phyloP scores from a whole-genome alignment of 2,113 vertebrate species.

The Pachyramphus minor region DNA sequence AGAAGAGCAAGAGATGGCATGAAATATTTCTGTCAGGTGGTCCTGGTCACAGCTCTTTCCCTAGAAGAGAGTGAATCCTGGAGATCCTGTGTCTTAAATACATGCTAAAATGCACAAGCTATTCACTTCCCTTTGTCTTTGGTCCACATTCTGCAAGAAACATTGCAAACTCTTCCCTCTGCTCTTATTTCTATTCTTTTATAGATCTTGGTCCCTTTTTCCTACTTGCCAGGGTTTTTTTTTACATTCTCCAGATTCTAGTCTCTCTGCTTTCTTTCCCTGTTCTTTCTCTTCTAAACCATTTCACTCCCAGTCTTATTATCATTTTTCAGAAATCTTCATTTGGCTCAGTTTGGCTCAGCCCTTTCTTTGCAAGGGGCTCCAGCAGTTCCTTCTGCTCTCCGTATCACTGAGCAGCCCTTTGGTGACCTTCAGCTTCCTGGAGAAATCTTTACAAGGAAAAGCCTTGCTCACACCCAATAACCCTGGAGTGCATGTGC shows the following conservation, averaged over 20 bases:
- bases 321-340: background rate
- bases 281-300: background rate
- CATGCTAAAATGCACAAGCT: background rate
- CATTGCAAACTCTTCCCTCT: background rate
- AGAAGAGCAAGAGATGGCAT: background rate
- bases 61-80: background rate
- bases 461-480: background rate
- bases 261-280: background rate
- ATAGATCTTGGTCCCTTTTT: background rate
- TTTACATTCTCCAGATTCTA: background rate
- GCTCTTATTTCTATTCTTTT: background rate
- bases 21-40: background rate
- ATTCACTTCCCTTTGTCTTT: background rate
- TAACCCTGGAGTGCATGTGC: background rate
- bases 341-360: background rate
- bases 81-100: background rate
- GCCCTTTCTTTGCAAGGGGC: background rate
- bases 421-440: background rate
- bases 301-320: background rate
- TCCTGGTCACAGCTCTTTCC: background rate
- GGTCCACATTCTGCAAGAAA: background rate
- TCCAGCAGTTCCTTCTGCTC: background rate
- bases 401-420: background rate
- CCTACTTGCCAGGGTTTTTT: background rate
- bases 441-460: background rate